Conservation (phyloP, 2,888 invertebrate genomes). For the Monoplex corrugatus region DNA sequence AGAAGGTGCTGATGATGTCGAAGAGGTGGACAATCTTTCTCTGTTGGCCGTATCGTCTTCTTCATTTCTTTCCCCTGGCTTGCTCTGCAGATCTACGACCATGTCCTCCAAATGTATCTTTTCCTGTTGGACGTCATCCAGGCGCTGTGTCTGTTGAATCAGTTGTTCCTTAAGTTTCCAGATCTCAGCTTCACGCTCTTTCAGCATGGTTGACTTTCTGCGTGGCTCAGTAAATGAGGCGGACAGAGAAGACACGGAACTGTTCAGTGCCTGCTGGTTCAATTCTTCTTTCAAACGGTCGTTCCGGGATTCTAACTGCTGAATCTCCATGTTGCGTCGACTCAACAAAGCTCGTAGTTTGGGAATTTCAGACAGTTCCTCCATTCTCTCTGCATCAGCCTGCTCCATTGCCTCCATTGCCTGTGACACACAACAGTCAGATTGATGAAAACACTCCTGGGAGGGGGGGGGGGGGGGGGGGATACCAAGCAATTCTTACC, state of each 20-base stretch:
- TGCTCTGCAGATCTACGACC: slow-evolving; percentile 26
- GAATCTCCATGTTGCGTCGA: slow-evolving; percentile 46
- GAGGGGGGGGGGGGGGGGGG: too few relatives aligned
- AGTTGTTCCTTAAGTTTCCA: slow-evolving; percentile 47
- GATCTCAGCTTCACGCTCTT: slow-evolving; percentile 46
- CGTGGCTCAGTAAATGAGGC: slow-evolving; percentile 28
- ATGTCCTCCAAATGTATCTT: slow-evolving; percentile 39
- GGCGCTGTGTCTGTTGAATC: slow-evolving; percentile 34
- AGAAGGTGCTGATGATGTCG: not conserved
- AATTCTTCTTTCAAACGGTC: slow-evolving; percentile 49
- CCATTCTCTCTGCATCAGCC: slow-evolving; percentile 45
- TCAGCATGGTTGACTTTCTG: slow-evolving; percentile 35
- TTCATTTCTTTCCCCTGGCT: not conserved
- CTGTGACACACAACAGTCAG: slow-evolving; percentile 16
- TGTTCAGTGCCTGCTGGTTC: slow-evolving; percentile 34
- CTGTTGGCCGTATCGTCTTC: not conserved
- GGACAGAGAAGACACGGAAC: slow-evolving; percentile 27
- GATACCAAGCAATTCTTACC: too few relatives aligned
- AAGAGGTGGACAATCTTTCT: not conserved
- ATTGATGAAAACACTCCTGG: too few relatives aligned
- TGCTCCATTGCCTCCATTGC: slow-evolving; percentile 46
- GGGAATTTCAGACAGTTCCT: slow-evolving; percentile 41
- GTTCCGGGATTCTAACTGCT: slow-evolving; percentile 39
- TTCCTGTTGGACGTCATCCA: slow-evolving; percentile 44
- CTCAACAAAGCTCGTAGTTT: slow-evolving; percentile 37